phyloP scores from a whole-genome alignment of 2,888 invertebrate species.

The Sipunculus nudus region DNA sequence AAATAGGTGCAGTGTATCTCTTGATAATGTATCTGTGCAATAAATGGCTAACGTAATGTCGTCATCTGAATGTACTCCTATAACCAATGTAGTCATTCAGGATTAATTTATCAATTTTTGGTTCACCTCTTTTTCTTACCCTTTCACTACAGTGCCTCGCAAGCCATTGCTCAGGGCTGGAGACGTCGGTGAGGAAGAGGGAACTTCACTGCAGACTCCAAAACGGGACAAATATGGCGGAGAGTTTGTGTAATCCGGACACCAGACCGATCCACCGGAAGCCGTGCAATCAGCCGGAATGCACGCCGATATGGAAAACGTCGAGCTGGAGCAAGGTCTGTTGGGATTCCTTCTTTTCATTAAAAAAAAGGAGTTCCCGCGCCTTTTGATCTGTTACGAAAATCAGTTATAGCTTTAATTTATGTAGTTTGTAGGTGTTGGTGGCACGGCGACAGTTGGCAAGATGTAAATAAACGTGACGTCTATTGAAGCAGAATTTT shows the following conservation, averaged over 20 bases:
- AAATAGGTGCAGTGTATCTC: no score
- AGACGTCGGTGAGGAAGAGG: constrained; percentile 18
- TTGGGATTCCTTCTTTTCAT: neutral
- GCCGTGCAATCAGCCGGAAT: constrained; percentile 49
- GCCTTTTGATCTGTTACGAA: no score
- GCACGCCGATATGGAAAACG: constrained; percentile 53
- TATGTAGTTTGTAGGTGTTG: no score
- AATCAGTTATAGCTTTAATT: no score
- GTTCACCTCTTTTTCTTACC: neutral
- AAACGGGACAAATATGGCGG: constrained; percentile 10
- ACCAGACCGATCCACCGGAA: constrained; percentile 39
- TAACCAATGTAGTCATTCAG: neutral
- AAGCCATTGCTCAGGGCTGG: constrained; percentile 17
- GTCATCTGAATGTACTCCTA: neutral
- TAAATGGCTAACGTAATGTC: neutral
- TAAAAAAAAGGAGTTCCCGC: no score
- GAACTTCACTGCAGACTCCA: constrained; percentile 23
- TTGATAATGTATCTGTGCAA: constrained; percentile 1
- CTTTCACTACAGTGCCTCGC: no score
- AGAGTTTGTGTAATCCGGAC: constrained; percentile 2
- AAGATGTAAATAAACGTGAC: no score
- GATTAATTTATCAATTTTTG: neutral
- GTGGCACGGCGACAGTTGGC: no score
- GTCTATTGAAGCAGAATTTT: no score
- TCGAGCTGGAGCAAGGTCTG: constrained; percentile 59